Percentiles rank a stretch among this genome's conserved stretches.
Evolutionary conservation across 1,140 invertebrate species (phyloP).

Genomic region (Pseudomyrmex concolor): DNA sequence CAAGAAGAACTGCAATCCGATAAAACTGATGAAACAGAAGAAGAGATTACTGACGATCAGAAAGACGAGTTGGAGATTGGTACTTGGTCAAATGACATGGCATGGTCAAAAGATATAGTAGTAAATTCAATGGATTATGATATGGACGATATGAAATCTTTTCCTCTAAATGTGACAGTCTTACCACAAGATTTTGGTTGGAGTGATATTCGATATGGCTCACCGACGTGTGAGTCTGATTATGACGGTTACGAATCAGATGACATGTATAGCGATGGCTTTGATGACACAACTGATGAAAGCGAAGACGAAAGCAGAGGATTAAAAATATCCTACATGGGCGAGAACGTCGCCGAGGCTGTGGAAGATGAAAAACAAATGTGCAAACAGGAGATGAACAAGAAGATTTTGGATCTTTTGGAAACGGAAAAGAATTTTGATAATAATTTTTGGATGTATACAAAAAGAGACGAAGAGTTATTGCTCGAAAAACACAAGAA

Average conservation of each 20-base stretch:
- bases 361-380: slow-evolving; percentile 88
- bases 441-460: slow-evolving; percentile 75
- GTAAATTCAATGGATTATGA: slow-evolving; percentile 73
- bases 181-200: slow-evolving; percentile 77
- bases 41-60: slow-evolving; percentile 71
- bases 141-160: slow-evolving; percentile 68
- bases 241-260: slow-evolving; percentile 84
- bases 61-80: slow-evolving; percentile 91
- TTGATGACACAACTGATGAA: slow-evolving; percentile 80
- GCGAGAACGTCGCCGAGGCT: slow-evolving; percentile 93
- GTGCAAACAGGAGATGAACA: slow-evolving; percentile 80
- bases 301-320: slow-evolving; percentile 84
- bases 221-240: slow-evolving; percentile 80
- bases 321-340: slow-evolving; percentile 91
- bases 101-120: slow-evolving; percentile 96
- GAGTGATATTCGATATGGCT: slow-evolving; percentile 79
- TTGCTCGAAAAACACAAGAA: slow-evolving; percentile 72
- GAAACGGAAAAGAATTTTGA: slow-evolving; percentile 78
- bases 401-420: slow-evolving; percentile 78
- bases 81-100: slow-evolving; percentile 97
- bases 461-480: slow-evolving; percentile 62
- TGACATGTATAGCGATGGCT: slow-evolving; percentile 81
- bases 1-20: slow-evolving; percentile 61
- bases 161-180: slow-evolving; percentile 75
- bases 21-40: slow-evolving; percentile 57